Conservation (phyloP, 2,888 invertebrate species). For the Dendrolimus pini region DNA sequence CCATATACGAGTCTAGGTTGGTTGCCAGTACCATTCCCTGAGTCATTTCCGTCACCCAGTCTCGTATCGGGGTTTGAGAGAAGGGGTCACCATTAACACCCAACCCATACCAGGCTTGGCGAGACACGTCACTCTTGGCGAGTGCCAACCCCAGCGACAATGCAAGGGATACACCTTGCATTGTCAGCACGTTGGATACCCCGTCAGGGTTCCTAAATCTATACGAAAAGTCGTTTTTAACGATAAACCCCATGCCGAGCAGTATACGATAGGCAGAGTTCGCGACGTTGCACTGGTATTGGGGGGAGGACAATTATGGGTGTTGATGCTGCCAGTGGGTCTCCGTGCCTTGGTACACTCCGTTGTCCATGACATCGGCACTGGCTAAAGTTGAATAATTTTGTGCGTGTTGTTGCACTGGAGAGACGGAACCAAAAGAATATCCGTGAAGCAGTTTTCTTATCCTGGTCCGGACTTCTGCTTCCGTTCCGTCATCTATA, state of each 20-base stretch:
- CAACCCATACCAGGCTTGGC: constrained; percentile 5
- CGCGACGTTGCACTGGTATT: constrained; percentile 8
- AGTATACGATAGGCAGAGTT: constrained; percentile 7
- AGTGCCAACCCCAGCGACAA: constrained; percentile 5
- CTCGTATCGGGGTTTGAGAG: constrained; percentile 6
- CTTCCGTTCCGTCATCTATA: constrained; percentile 3
- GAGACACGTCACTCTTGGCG: constrained; percentile 3
- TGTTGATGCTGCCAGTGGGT: too few species aligned
- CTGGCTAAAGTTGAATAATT: background rate
- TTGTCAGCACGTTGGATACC: constrained; percentile 4
- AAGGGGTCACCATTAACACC: constrained; percentile 5
- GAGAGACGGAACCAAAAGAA: background rate
- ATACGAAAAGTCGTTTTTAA: constrained; percentile 5
- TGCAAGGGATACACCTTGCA: constrained; percentile 7
- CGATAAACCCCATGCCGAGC: constrained; percentile 2
- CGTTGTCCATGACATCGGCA: too few species aligned
- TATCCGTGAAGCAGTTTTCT: constrained; percentile 3
- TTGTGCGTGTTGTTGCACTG: constrained; percentile 6
- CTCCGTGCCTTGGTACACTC: too few species aligned
- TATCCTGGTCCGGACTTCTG: background rate
- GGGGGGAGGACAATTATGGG: too few species aligned
- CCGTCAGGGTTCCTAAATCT: constrained; percentile 5
- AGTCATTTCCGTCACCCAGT: too few species aligned
- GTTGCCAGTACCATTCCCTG: too few species aligned
- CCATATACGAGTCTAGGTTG: too few species aligned